Evolutionary conservation across 2,888 invertebrate genomes (phyloP), one percentile per base, ranked within the genome.

Genomic region (Orchesella flavescens): DNA sequence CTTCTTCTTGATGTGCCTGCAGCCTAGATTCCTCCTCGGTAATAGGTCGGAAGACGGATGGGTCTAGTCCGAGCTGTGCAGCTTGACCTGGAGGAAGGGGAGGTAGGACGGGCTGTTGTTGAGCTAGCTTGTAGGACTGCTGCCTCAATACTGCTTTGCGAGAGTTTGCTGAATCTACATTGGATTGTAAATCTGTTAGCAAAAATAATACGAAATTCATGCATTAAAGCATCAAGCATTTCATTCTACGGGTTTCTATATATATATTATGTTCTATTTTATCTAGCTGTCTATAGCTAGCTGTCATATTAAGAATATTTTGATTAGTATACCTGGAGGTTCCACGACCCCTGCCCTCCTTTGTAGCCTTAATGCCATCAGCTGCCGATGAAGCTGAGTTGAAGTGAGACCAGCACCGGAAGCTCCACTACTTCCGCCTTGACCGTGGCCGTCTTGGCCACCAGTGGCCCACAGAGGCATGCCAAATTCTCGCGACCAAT

Each of bases 111-210:
- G 94, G 95, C 88, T 94, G 94, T 89, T 86, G 86, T 89, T 96
- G 96, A 46, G 95, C 95, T 88, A 96, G 93, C 91, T 96, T 96
- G 90, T 96, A 96, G 88, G 96, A 95, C 87, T 95, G 94, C 89
- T 96, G 96, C 7, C 96, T 91, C 65, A 96, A 91, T 93, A 96
- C 88, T 73, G 87, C 81, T 83, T 87, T 88, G 72, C 87, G 59
- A 15, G 83, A 82, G 57, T 73, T 84, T 53, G 82, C 86, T 68
- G 75, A 68, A 84, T 74, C 84, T 84, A 59, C 59, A 73, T 65
- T 83, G 75, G 73, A 77, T 34, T 34, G 34, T 55, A 85, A 75
- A 55, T 79, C 83, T 79, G 83, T 79, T 79, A 75, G 69, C 73
- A 73, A 79, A 83, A 81, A 68, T 68, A 73, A 73, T 57, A 68